phyloP scores from a whole-genome alignment of 2,888 invertebrate genomes.

The Steinernema scapterisci region DNA sequence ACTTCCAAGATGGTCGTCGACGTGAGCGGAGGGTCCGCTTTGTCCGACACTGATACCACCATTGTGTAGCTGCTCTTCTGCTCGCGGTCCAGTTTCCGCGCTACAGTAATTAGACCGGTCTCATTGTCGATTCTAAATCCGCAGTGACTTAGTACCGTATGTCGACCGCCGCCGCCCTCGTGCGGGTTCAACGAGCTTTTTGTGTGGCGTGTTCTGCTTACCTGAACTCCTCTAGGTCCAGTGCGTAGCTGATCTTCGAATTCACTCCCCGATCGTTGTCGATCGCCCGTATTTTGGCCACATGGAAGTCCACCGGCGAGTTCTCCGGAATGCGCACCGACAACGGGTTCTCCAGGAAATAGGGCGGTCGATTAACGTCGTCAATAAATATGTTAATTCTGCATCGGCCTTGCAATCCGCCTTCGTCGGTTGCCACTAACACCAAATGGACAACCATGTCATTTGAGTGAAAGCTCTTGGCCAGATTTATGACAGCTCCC shows the following conservation, averaged over 20 bases:
- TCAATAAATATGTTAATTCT: constrained; percentile 82
- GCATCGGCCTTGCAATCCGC: constrained; percentile 50
- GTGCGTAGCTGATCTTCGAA: constrained; percentile 74
- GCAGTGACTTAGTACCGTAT: constrained; percentile 10
- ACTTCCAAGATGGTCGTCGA: constrained; percentile 96
- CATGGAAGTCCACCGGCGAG: constrained; percentile 79
- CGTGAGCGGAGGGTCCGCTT: constrained; percentile 85
- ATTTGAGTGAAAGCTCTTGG: constrained; percentile 48
- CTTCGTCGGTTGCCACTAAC: constrained; percentile 62
- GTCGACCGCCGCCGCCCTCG: background rate
- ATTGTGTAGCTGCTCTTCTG: constrained; percentile 79
- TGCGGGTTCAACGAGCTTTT: background rate
- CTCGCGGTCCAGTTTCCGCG: constrained; percentile 83
- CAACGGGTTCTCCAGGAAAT: constrained; percentile 59
- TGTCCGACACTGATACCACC: constrained; percentile 89
- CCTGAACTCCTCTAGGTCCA: constrained; percentile 63
- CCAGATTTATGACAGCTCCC: constrained; percentile 59
- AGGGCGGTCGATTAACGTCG: constrained; percentile 63
- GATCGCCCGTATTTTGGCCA: constrained; percentile 83
- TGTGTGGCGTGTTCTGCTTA: constrained; percentile 4
- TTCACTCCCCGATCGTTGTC: constrained; percentile 94
- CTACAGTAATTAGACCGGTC: constrained; percentile 90
- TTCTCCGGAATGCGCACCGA: constrained; percentile 77
- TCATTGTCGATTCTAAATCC: constrained; percentile 86
- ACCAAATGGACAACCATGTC: constrained; percentile 55